Evolutionary conservation across 1,140 invertebrate species (phyloP).

Genomic region (Homalodisca vitripennis): DNA sequence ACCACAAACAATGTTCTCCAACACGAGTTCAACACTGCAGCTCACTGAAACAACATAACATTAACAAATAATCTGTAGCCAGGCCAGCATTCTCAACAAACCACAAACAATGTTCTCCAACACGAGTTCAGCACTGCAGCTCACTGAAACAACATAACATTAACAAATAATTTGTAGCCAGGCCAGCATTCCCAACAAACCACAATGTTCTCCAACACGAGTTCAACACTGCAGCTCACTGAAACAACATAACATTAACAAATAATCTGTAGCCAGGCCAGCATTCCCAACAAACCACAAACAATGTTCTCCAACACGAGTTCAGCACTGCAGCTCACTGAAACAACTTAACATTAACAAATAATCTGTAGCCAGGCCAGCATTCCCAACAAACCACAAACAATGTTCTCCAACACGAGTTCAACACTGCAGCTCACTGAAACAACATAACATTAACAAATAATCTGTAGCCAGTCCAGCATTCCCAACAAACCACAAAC

Average conservation of each 20-base stretch:
- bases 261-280: slow-evolving; percentile 45
- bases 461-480: neutral
- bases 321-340: slow-evolving; percentile 82
- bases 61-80: too few relatives aligned
- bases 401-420: slow-evolving; percentile 83
- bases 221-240: slow-evolving; percentile 84
- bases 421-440: slow-evolving; percentile 82
- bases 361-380: neutral
- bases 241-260: slow-evolving; percentile 43
- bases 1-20: slow-evolving; percentile 81
- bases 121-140: neutral
- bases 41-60: slow-evolving; percentile 69
- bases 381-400: slow-evolving; percentile 62
- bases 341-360: slow-evolving; percentile 41
- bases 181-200: slow-evolving; percentile 65
- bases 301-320: slow-evolving; percentile 86
- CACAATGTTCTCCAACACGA: slow-evolving; percentile 86
- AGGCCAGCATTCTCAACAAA: too few relatives aligned
- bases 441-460: slow-evolving; percentile 41
- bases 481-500: neutral
- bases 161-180: too few relatives aligned
- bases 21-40: slow-evolving; percentile 82
- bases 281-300: slow-evolving; percentile 69
- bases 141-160: neutral
- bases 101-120: slow-evolving; percentile 21